Conservation (phyloP, 2,113 vertebrate species). For the Cettia cetti region DNA sequence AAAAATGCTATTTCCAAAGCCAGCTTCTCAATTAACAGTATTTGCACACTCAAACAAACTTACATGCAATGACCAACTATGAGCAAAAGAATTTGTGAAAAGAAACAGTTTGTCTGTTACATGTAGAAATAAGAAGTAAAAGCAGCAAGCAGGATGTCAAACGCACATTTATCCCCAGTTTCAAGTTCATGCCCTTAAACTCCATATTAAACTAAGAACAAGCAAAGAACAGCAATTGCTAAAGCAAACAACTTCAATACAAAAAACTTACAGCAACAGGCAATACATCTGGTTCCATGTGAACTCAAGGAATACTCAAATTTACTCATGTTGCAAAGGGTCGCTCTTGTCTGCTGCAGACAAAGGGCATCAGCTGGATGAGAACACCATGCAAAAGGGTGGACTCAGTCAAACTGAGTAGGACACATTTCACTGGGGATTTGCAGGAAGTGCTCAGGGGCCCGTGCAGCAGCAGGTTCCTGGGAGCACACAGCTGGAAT, state of each 20-base stretch:
- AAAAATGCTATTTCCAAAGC: background rate
- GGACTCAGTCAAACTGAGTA: background rate
- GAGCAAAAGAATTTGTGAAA: background rate
- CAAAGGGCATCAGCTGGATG: background rate
- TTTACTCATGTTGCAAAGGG: background rate
- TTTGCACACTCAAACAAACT: background rate
- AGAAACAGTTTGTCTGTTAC: background rate
- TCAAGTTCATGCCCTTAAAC: background rate
- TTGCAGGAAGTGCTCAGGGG: background rate
- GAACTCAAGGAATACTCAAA: background rate
- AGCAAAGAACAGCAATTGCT: background rate
- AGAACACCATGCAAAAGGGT: background rate
- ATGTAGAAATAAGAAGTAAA: background rate
- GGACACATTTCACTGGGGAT: fast-evolving
- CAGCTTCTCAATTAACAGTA: background rate
- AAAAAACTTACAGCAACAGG: background rate
- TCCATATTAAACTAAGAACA: background rate
- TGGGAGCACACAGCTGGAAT: background rate
- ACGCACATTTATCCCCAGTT: background rate
- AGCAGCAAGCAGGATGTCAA: background rate
- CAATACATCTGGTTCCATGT: background rate
- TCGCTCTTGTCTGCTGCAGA: background rate
- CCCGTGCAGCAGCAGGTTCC: background rate
- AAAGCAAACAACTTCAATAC: background rate
- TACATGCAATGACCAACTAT: background rate